Evolutionary conservation across 2,888 invertebrate species (phyloP).

Genomic region (Agrotis exclamationis): DNA sequence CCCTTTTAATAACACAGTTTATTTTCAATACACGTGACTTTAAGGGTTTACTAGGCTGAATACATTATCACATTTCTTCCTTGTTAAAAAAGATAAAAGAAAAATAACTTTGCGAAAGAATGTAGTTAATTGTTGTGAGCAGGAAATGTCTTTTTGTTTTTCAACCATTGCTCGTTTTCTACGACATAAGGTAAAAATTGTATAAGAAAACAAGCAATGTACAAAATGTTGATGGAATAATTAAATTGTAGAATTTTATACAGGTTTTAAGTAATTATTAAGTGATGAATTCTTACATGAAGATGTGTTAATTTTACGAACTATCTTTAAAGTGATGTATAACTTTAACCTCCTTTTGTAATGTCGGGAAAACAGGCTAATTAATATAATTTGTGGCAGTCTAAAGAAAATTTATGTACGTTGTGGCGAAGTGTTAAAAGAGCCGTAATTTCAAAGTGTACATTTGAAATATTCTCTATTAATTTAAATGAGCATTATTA

Average conservation of each 20-base stretch:
- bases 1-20: conserved; percentile 42
- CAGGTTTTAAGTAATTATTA: conserved; percentile 42
- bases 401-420: neutral
- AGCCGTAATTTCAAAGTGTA: neutral
- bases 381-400: conserved; percentile 23
- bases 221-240: neutral
- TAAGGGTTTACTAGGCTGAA: conserved; percentile 41
- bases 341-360: neutral
- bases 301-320: conserved; percentile 50
- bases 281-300: conserved; percentile 21
- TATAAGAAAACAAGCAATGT: conserved; percentile 26
- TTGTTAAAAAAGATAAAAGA: conserved; percentile 46
- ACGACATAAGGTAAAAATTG: neutral
- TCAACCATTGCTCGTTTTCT: conserved; percentile 31
- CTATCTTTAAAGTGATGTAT: conserved; percentile 8
- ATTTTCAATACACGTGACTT: conserved; percentile 48
- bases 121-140: conserved; percentile 64
- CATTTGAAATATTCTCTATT: neutral
- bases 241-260: conserved; percentile 37
- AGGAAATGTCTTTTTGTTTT: conserved; percentile 55
- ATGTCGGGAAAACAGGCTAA: conserved; percentile 19
- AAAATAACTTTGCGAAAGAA: conserved; percentile 44
- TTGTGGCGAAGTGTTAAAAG: neutral
- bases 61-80: conserved; percentile 58
- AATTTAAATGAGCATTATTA: neutral